These are phyloP conservation scores for Sesamia nonagrioides DNA, from an alignment of 1,140 invertebrate genomes.

Conservation along the genomic window DNA sequence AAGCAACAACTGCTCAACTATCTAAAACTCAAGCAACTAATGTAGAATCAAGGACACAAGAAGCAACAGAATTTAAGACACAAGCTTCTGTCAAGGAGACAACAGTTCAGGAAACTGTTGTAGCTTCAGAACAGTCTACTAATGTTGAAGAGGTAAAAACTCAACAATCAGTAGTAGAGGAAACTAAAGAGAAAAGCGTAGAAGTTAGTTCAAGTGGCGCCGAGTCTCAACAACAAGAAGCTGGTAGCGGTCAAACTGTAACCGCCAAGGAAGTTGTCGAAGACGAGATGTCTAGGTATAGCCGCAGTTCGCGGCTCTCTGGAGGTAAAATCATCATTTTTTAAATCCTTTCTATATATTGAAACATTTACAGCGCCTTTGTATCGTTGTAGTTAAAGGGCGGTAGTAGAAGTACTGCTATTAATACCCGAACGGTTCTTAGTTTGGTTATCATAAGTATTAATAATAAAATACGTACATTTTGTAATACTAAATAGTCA, in stretches of 20 bases:
- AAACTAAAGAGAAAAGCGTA: constrained; percentile 57
- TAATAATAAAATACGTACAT: too few relatives aligned
- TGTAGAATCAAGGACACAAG: constrained; percentile 23
- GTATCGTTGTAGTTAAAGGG: too few relatives aligned
- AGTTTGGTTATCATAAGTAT: too few relatives aligned
- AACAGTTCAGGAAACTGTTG: constrained; percentile 28
- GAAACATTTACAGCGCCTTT: too few relatives aligned
- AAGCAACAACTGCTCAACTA: constrained; percentile 15
- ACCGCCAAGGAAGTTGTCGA: constrained; percentile 81
- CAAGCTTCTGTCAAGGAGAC: constrained; percentile 33
- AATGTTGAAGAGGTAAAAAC: constrained; percentile 49
- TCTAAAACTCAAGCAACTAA: constrained; percentile 22
- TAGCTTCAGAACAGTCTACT: constrained; percentile 49
- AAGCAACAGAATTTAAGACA: constrained; percentile 41
- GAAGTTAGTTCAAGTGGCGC: constrained; percentile 53
- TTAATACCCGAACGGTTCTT: too few relatives aligned
- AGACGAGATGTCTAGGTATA: constrained; percentile 89
- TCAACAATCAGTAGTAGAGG: constrained; percentile 59
- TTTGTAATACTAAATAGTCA: too few relatives aligned
- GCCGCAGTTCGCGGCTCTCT: constrained; percentile 88
- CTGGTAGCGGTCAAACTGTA: constrained; percentile 74
- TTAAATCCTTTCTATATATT: not conserved
- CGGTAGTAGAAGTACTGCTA: too few relatives aligned
- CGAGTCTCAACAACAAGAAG: constrained; percentile 55
- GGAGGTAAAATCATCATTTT: constrained; percentile 84